Evolutionary conservation across 2,113 vertebrate genomes (phyloP), one percentile per base, ranked within the genome.

Genomic region (Apistogramma diplotaenia): DNA sequence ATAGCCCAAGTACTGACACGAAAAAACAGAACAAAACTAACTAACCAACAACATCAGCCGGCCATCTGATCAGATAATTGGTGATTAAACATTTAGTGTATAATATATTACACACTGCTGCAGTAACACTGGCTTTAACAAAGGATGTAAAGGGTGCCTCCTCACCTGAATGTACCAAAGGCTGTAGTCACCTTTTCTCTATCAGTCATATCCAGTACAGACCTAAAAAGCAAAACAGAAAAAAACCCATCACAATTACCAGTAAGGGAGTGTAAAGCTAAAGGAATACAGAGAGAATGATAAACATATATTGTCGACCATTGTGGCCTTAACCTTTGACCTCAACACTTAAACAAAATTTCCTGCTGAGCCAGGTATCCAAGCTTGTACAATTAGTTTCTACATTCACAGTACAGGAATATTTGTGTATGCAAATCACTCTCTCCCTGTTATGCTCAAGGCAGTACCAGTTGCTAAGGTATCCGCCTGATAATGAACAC

Each of bases 401-500:
- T 71, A 62, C 60, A 70, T 51, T 27, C 85, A 51, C 54, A 29
- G 54, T 33, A 40, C 53, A 55, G n/a, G 74, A 84, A 78, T 81
- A 40, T 84, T 88, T 91, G 85, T 73, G 85, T 81, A 90, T 93
- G 88, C 89, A 83, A 92, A 93, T 92, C 62, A 59, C 46, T 75
- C 61, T 59, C 43, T 13, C 70, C 46, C 71, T 51, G 25, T 86
- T 79, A 21, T 8, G 87, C 91, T 89, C 46, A 29, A 55, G 89
- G 89, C 91, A 12, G 75, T 83, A 90, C 85, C 75, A 72, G 81
- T 80, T 78, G 83, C 85, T 74, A 67, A 93, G 91, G 90, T 92
- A 81, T 84, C 74, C 19, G 80, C 71, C 84, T 81, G 81, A 86
- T 91, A 93, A 92, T 91, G 90, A 93, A 93, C 84, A 82, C 72